Evolutionary conservation across 2,888 invertebrate species (phyloP).

Genomic region (Apotomis betuletana): DNA sequence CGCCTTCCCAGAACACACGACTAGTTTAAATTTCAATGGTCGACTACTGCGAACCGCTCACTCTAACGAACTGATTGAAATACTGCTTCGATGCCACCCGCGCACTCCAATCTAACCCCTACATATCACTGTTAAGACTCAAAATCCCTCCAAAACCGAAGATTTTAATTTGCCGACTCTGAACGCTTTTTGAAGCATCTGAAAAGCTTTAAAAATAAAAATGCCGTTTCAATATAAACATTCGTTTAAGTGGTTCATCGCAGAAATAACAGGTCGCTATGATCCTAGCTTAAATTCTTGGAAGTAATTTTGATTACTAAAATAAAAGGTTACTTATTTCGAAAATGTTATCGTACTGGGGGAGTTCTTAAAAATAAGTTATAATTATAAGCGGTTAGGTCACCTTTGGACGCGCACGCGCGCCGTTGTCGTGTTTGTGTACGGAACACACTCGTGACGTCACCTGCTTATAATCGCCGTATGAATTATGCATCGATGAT

Average conservation of each 20-base stretch:
- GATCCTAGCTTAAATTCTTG: conserved; percentile 34
- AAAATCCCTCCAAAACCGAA: not conserved
- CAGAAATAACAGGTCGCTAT: conserved; percentile 1
- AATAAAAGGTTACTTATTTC: conserved; percentile 3
- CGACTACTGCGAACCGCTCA: conserved; percentile 70
- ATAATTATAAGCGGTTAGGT: conserved; percentile 54
- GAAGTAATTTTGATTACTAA: conserved; percentile 45
- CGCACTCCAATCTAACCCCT: conserved; percentile 49
- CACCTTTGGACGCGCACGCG: conserved; percentile 52
- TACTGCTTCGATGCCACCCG: conserved; percentile 69
- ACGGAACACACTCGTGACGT: conserved; percentile 37
- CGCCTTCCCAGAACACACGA: conserved; percentile 68
- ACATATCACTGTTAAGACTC: conserved; percentile 26
- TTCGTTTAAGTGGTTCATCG: conserved; percentile 15
- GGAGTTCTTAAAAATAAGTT: not conserved
- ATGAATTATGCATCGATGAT: conserved; percentile 47
- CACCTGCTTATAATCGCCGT: conserved; percentile 40
- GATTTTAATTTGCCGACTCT: conserved; percentile 20
- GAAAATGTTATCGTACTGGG: not conserved
- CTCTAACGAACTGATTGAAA: conserved; percentile 79
- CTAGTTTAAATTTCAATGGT: conserved; percentile 82
- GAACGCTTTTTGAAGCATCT: conserved; percentile 24
- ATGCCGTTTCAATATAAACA: conserved; percentile 8
- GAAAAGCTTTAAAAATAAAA: conserved; percentile 27
- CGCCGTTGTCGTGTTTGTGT: conserved; percentile 29